phyloP scores from a whole-genome alignment of 1,140 invertebrate species.

The Samia ricini region DNA sequence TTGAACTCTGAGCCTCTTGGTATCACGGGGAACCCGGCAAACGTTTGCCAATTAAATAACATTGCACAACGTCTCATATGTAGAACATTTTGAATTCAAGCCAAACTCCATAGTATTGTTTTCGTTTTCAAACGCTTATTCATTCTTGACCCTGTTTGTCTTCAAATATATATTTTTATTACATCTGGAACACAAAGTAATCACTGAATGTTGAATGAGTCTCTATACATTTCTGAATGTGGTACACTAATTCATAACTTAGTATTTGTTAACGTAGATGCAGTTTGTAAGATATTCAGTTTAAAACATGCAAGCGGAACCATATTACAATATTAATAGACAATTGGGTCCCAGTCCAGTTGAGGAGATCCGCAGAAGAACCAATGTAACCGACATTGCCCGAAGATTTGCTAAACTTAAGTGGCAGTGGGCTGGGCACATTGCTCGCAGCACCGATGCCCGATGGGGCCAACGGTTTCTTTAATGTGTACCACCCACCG shows the following conservation, averaged over 20 bases:
- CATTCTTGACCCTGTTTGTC: not conserved
- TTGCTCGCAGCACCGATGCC: too few species aligned
- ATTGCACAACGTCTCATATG: constrained; percentile 18
- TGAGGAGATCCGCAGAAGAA: too few species aligned
- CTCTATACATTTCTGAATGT: not conserved
- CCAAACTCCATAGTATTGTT: constrained; percentile 16
- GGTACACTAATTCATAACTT: not conserved
- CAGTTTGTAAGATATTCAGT: not conserved
- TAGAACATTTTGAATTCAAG: constrained; percentile 18
- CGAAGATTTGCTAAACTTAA: too few species aligned
- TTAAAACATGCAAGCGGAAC: too few species aligned
- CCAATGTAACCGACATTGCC: too few species aligned
- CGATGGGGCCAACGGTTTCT: too few species aligned
- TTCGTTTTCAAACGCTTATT: constrained; percentile 2
- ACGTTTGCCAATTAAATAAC: constrained; percentile 26
- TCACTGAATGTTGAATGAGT: not conserved
- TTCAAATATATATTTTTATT: not conserved
- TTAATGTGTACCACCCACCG: too few species aligned
- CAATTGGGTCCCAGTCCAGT: too few species aligned
- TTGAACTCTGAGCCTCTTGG: constrained; percentile 27
- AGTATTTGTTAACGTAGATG: not conserved
- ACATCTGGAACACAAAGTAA: not conserved
- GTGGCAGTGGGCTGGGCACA: too few species aligned
- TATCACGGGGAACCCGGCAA: constrained; percentile 26
- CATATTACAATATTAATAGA: too few species aligned